A percentile compares a stretch with the other conserved stretches of the same genome.
Conservation (phyloP, 1,140 invertebrate genomes). For the Drosophila truncata region DNA sequence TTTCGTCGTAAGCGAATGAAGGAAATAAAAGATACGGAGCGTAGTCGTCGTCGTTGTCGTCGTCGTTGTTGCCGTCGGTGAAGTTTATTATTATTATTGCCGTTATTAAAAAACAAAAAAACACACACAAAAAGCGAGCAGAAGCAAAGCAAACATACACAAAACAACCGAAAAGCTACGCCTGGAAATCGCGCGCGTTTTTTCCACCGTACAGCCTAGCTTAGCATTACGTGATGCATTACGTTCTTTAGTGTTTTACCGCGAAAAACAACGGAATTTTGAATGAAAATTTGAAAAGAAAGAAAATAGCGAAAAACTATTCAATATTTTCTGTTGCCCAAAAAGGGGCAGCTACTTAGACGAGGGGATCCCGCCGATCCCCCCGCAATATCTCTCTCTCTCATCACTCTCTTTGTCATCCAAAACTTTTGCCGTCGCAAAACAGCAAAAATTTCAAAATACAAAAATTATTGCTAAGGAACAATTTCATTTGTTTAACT, state of each 20-base stretch:
- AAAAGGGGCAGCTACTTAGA: constrained; percentile 33
- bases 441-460: constrained; percentile 24
- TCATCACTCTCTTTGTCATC: background rate
- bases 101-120: constrained; percentile 28
- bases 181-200: constrained; percentile 47
- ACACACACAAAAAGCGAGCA: constrained; percentile 14
- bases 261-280: background rate
- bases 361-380: constrained; percentile 54
- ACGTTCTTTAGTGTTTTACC: constrained; percentile 18
- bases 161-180: constrained; percentile 31
- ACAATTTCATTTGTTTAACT: constrained; percentile 48
- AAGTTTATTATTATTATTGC: constrained; percentile 66
- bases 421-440: constrained; percentile 55
- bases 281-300: background rate
- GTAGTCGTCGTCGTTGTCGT: constrained; percentile 21
- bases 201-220: constrained; percentile 20
- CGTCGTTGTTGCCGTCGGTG: constrained; percentile 56
- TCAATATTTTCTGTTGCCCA: constrained; percentile 6
- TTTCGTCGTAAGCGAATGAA: constrained; percentile 43
- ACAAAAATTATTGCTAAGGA: constrained; percentile 3
- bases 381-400: constrained; percentile 9
- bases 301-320: constrained; percentile 13
- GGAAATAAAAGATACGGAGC: constrained; percentile 29
- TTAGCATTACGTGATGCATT: constrained; percentile 19
- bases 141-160: constrained; percentile 29